These are phyloP conservation scores for Drosophila seguyi DNA, from an alignment of 1,140 invertebrate genomes.

Conservation along the genomic window DNA sequence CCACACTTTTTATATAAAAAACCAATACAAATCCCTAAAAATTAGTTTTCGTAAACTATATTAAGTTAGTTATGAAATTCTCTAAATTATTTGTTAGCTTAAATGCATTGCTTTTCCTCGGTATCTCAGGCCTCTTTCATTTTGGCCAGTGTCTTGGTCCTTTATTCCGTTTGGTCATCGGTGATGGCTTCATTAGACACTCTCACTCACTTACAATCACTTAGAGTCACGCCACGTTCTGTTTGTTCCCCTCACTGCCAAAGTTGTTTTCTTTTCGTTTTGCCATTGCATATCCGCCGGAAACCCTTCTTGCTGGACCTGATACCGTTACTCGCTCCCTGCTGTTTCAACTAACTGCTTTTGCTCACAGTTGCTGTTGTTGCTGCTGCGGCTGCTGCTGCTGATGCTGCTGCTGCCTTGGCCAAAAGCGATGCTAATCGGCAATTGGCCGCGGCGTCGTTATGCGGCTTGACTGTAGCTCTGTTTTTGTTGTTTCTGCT, in stretches of 20 bases:
- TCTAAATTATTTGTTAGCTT: not conserved
- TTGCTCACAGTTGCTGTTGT: slow-evolving; percentile 21
- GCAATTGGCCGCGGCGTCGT: slow-evolving; percentile 69
- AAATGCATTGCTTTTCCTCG: not conserved
- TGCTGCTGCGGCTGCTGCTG: not conserved
- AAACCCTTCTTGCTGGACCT: slow-evolving; percentile 11
- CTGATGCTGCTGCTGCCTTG: slow-evolving; percentile 15
- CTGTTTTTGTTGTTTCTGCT: slow-evolving; percentile 34
- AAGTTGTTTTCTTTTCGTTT: slow-evolving; percentile 22
- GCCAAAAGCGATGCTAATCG: slow-evolving; percentile 67
- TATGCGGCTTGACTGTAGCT: slow-evolving; percentile 49
- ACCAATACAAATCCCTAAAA: no score
- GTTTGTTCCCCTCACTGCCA: slow-evolving; percentile 15
- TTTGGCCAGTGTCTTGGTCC: slow-evolving; percentile 1
- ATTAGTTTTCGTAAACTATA: not conserved
- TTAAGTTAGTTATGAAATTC: not conserved
- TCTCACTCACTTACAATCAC: slow-evolving; percentile 56
- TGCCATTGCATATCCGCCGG: slow-evolving; percentile 34
- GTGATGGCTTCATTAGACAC: slow-evolving; percentile 51
- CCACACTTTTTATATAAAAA: no score
- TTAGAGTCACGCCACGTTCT: slow-evolving; percentile 45
- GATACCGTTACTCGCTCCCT: slow-evolving; percentile 7
- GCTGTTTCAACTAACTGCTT: slow-evolving; percentile 24
- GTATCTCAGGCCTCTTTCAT: not conserved
- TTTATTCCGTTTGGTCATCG: slow-evolving; percentile 30